Conservation (phyloP, 1,140 invertebrate genomes). For the Drosophila grimshawi region DNA sequence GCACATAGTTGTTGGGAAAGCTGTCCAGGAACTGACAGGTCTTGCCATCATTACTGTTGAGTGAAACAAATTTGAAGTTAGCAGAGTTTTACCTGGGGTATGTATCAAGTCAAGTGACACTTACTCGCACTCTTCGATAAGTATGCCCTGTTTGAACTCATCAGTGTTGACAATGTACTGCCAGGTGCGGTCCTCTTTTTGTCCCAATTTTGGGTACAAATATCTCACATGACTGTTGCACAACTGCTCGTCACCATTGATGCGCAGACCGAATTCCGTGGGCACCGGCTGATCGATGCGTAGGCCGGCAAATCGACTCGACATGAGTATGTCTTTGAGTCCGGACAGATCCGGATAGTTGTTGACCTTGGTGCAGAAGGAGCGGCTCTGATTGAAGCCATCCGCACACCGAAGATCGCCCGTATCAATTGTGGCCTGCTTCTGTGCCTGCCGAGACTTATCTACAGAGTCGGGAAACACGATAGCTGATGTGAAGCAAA, state of each 20-base stretch:
- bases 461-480: conserved; percentile 62
- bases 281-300: conserved; percentile 61
- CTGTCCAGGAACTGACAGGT: conserved; percentile 78
- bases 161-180: conserved; percentile 74
- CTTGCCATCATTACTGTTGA: conserved; percentile 41
- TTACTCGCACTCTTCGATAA: conserved; percentile 83
- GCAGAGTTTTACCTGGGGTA: no score
- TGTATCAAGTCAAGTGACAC: conserved; percentile 20
- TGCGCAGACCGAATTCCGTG: conserved; percentile 55
- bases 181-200: conserved; percentile 58
- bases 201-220: conserved; percentile 63
- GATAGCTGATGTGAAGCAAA: conserved; percentile 71
- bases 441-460: neutral
- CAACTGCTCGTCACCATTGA: conserved; percentile 59
- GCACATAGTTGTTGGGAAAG: conserved; percentile 85
- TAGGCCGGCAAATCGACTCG: conserved; percentile 58
- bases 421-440: neutral
- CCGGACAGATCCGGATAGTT: conserved; percentile 66
- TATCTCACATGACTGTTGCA: conserved; percentile 51
- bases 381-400: conserved; percentile 46
- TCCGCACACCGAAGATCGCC: conserved; percentile 48
- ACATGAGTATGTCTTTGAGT: conserved; percentile 52
- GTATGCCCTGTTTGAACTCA: conserved; percentile 73
- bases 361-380: conserved; percentile 74
- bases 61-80: neutral